phyloP scores from a whole-genome alignment of 2,797 vertebrate genomes.

The Lutjanus campechanus region DNA sequence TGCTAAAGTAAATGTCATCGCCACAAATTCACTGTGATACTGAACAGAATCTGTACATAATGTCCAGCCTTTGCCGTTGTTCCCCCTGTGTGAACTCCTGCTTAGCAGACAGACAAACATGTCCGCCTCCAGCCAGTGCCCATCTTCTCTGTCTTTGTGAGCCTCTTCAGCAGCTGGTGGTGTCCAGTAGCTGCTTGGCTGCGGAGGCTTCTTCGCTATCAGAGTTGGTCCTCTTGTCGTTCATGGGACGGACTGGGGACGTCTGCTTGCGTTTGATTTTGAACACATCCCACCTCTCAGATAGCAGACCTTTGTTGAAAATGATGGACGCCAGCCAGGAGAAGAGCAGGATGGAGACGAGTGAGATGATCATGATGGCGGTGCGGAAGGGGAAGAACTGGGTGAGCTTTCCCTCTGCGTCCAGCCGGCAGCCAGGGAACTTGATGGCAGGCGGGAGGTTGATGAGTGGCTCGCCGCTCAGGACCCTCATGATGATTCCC shows the following conservation, averaged over 20 bases:
- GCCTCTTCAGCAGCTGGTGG: constrained; percentile 68
- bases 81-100: constrained; percentile 35
- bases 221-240: constrained; percentile 15
- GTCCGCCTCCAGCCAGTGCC: constrained; percentile 27
- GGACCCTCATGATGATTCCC: constrained; percentile 68
- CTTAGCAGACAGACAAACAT: constrained; percentile 15
- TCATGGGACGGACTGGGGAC: not conserved
- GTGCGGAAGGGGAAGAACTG: constrained; percentile 89
- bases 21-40: constrained; percentile 17
- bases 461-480: constrained; percentile 79
- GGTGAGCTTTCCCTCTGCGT: constrained; percentile 67
- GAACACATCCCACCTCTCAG: constrained; percentile 84
- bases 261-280: constrained; percentile 67
- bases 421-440: constrained; percentile 81
- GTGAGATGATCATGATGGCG: constrained; percentile 80
- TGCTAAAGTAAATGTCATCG: constrained; percentile 14
- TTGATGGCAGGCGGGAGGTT: constrained; percentile 77
- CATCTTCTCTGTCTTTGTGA: constrained; percentile 26
- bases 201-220: not conserved
- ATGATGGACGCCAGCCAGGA: constrained; percentile 77
- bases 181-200: constrained; percentile 69
- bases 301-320: constrained; percentile 85
- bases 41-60: constrained; percentile 22
- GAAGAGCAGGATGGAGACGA: constrained; percentile 77
- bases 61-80: constrained; percentile 33